These are phyloP conservation scores for Tiliqua scincoides DNA, from an alignment of 2,113 vertebrate genomes.

Conservation along the genomic window DNA sequence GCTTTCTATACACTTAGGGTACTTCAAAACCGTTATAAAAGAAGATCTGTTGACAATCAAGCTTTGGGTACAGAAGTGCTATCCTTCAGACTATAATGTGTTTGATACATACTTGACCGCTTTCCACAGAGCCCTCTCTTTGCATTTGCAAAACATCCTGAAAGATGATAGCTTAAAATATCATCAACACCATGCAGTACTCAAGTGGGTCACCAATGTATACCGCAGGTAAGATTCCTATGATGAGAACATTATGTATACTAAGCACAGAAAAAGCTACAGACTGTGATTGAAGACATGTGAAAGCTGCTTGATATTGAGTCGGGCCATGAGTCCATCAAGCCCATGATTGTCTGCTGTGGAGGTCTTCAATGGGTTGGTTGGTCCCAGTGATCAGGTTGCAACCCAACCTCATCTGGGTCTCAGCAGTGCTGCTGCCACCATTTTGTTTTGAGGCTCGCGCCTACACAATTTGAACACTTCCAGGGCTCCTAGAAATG, in stretches of 20 bases:
- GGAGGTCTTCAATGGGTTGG: too few relatives aligned
- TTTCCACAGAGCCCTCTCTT: slow-evolving; percentile 73
- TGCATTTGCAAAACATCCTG: slow-evolving; percentile 69
- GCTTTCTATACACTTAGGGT: slow-evolving; percentile 64
- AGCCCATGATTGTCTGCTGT: too few relatives aligned
- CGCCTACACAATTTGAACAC: too few relatives aligned
- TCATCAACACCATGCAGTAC: slow-evolving; percentile 64
- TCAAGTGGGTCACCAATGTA: slow-evolving; percentile 75
- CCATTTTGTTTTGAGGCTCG: too few relatives aligned
- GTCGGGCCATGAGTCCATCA: too few relatives aligned
- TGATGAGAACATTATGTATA: not conserved
- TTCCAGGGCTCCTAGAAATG: too few relatives aligned
- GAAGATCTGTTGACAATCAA: slow-evolving; percentile 73
- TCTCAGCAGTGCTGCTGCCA: too few relatives aligned
- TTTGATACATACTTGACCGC: slow-evolving; percentile 70
- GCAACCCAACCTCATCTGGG: too few relatives aligned
- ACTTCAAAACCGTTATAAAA: slow-evolving; percentile 59
- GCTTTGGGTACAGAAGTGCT: slow-evolving; percentile 67
- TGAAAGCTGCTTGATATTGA: too few relatives aligned
- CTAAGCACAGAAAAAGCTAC: too few relatives aligned
- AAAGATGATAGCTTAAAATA: not conserved
- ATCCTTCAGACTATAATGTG: slow-evolving; percentile 70
- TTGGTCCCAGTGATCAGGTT: too few relatives aligned
- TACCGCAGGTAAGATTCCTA: slow-evolving; percentile 73
- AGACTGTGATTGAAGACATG: too few relatives aligned